Base-by-base conservation (phyloP, 2,797 vertebrate genomes). In the Knipowitschia caucasica region DNA sequence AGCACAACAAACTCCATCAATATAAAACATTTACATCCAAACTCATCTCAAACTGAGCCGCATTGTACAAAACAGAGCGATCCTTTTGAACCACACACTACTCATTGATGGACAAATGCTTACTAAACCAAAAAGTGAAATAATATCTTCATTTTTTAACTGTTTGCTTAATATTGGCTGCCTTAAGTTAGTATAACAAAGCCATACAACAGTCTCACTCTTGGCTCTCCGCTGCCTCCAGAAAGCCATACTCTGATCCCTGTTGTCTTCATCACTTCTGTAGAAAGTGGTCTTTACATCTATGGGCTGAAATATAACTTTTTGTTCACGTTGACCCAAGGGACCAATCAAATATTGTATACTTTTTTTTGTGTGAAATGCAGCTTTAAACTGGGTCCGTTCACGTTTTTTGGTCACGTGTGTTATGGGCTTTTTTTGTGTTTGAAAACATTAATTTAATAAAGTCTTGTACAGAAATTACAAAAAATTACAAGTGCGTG, bases 371-470 rank as follows among this genome's bases (percentile, higher is more conserved):
- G 17, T 39, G 15, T 42, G 20, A 4, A 54, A 67, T 26, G 57
- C 69, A 85, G 81, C 82, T 88, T 88, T 89, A 86, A 82, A 52
- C n/a, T n/a, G n/a, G n/a, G n/a, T n/a, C n/a, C n/a, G 44, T 53
- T 12, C 12, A 46, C 51, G 38, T 78, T 56, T 69, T 61, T 59
- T 45, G 54, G 44, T 64, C 14, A 15, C 24, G 49, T 76, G 69
- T 71, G 64, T 74, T 71, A 81, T 60, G 60, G 67, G 53, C 53
- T 75, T 50, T 50, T 69, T 87, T 71, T 73, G 74, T 62, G 59
- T 69, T 81, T 77, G 74, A 44, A 86, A 83, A 88, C 87, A 86
- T 89, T 82, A 84, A 88, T 86, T 79, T 76, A 90, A 89, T 91
- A 89, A 91, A 91, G 77, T 84, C 60, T 82, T 77, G 64, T 84